phyloP scores from a whole-genome alignment of 2,113 vertebrate genomes.

The Indri indri region DNA sequence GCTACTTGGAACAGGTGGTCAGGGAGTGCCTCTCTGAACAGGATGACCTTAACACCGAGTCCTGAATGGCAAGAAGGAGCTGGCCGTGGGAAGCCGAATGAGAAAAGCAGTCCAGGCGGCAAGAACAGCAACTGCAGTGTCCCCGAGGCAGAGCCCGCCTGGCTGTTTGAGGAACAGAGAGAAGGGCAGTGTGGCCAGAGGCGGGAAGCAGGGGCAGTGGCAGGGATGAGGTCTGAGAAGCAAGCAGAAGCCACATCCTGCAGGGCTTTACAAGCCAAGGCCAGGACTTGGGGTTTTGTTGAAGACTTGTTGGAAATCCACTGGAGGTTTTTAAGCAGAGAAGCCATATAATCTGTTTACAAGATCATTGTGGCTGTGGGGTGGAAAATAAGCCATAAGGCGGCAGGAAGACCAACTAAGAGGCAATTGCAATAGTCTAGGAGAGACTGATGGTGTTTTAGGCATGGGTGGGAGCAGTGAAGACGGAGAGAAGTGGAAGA shows the following conservation, averaged over 20 bases:
- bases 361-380: neutral
- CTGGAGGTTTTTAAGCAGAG: neutral
- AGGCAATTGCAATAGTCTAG: neutral
- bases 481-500: accelerated
- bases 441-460: neutral
- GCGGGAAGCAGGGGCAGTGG: neutral
- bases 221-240: neutral
- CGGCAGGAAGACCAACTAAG: neutral
- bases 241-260: neutral
- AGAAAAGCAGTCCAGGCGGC: neutral
- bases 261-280: neutral
- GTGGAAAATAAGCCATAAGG: neutral
- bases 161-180: neutral
- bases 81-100: neutral
- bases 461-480: neutral
- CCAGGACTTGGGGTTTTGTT: neutral
- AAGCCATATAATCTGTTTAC: neutral
- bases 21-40: neutral
- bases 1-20: neutral
- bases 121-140: neutral
- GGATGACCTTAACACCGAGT: neutral
- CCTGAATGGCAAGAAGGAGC: neutral
- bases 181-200: neutral
- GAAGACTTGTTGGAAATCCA: neutral
- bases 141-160: neutral